Base-by-base conservation (phyloP, 2,113 vertebrate species). In the Empidonax alnorum region DNA sequence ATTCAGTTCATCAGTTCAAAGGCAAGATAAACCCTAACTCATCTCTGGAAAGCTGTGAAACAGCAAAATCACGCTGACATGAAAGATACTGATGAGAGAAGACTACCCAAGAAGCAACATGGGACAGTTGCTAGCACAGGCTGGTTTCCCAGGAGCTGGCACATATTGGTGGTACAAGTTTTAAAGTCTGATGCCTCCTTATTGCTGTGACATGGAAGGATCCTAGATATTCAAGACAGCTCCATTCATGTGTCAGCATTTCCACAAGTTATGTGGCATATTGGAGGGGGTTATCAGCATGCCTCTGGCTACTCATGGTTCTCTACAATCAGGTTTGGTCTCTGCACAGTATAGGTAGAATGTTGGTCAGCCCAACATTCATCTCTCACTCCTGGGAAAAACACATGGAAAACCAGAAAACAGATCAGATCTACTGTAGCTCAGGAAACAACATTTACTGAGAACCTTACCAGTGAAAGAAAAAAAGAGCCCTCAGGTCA, bases 281-380 rank as follows among this genome's bases (percentile, higher is more conserved):
- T 50, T 37, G 55, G 46, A 78, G 35, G 4, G 1, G 3, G 4
- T 20, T 17, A 39, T 6, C 41, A 55, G 25, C 8, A 12, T 55
- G 4, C 17, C 14, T 74, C 10, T 39, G 22, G 14, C 37, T 31
- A 16, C 35, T 21, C 1, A 1, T 12, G 8, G 12, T 7, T 39
- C 24, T 50, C 42, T 41, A 7, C 16, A 37, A 3, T 23, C 20
- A 58, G 37, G 28, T 10, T 30, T 46, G 24, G 11, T 16, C 6
- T 73, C 23, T 0, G 0, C 12, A 33, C 0, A 0, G 8, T 16
- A 19, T 5, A 39, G 41, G 35, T 35, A 35, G 14, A 39, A 39
- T 14, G 14, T 13, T 52, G 14, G 19, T 28, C 44, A 63, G 37
- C 24, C 20, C 49, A 46, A 24, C 37, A 9, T 24, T 77, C 11